Evolutionary conservation across 2,888 invertebrate genomes (phyloP).

Genomic region (Dicycla oo): DNA sequence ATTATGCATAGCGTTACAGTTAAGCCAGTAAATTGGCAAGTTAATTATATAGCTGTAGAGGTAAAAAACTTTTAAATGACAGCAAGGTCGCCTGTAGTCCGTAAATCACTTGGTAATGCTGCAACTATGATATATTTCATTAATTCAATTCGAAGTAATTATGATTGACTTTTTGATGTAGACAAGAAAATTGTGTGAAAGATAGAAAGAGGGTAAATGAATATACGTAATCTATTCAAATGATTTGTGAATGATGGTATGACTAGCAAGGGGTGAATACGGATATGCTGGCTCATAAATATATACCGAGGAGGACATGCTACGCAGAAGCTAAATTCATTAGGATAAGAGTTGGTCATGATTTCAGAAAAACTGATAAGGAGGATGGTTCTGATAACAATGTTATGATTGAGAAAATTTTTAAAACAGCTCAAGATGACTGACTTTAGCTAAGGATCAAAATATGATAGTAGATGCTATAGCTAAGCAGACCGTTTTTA

Average conservation of each 20-base stretch:
- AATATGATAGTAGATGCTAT: too few relatives aligned
- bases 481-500: too few relatives aligned
- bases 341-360: too few relatives aligned
- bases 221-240: neutral
- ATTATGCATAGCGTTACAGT: slow-evolving; percentile 33
- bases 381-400: too few relatives aligned
- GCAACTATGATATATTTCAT: slow-evolving; percentile 23
- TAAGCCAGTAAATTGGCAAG: slow-evolving; percentile 45
- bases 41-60: slow-evolving; percentile 32
- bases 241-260: too few relatives aligned
- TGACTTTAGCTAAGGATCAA: neutral
- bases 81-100: slow-evolving; percentile 43
- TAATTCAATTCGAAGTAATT: slow-evolving; percentile 2
- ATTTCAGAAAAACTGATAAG: too few relatives aligned
- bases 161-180: slow-evolving; percentile 16
- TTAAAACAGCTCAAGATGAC: neutral
- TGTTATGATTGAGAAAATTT: too few relatives aligned
- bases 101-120: slow-evolving; percentile 22
- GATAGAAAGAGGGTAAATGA: neutral
- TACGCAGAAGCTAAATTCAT: too few relatives aligned
- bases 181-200: neutral
- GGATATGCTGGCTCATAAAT: too few relatives aligned
- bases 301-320: too few relatives aligned
- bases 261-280: too few relatives aligned
- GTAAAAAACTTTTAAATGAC: slow-evolving; percentile 37